Base-by-base conservation (phyloP, 2,797 vertebrate genomes). In the Syngnathus acus region DNA sequence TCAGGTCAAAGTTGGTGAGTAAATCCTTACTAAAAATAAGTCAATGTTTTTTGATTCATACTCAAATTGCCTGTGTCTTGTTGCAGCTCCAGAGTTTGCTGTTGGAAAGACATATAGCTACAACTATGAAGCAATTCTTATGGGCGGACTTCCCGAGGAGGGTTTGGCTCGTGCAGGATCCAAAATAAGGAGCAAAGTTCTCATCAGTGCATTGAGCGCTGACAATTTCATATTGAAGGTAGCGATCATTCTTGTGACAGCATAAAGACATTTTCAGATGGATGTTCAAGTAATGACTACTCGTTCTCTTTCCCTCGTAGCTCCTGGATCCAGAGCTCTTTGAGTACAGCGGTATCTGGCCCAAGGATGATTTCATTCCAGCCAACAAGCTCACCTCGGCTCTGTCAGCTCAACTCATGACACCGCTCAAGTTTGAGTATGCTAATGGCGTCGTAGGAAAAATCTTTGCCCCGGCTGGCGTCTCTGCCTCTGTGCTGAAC, bases 301-400 rank as follows among this genome's bases (percentile, higher is more conserved):
- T 48, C 1, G 1, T 37, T 38, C 13, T 13, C 32, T 67, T 47
- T 66, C 32, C 68, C 65, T 55, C 74, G 19, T 62, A 94, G 94
- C 78, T 92, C 47, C 69, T 66, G 50, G 87, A 89, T 0, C 55
- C 91, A 0, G 82, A 90, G 70, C 75, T 89, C 9, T 89, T 81
- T 17, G 90, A 94, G 69, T 93, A 90, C 87, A 94, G 90, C 9
- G 91, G 91, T 0, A 77, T 90, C 71, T 92, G 90, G 90, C 91
- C 92, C 59, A 81, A 77, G 14, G 89, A 88, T 51, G 40, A 67
- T 0, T 92, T 92, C 74, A 66, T 65, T 19, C 84, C 85, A 0
- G 92, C 90, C 1, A 65, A 84, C 51, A 91, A 92, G 66, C 79
- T 95, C 65, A 90, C 71, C 19, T 66, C 84, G 62, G 77, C 75